A percentile compares a stretch with the other conserved stretches of the same genome.
phyloP scores from a whole-genome alignment of 2,888 invertebrate genomes.

The Smittia aterrima region DNA sequence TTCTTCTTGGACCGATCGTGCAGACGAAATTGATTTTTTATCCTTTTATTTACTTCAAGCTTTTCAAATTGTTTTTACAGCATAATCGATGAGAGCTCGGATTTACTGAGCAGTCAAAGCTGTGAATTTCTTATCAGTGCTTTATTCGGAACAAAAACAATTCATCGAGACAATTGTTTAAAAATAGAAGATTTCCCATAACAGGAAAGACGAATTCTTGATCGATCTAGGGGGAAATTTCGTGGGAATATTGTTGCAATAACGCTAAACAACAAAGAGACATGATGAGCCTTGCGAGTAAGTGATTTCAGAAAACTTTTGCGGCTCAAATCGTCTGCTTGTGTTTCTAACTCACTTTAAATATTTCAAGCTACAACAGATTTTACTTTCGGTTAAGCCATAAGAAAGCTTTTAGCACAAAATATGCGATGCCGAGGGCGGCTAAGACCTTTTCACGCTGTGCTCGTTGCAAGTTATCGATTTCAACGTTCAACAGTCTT shows the following conservation, averaged over 20 bases:
- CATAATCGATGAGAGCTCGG: too few relatives aligned
- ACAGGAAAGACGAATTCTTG: too few relatives aligned
- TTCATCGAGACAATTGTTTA: not conserved
- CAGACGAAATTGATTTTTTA: too few relatives aligned
- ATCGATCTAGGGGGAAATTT: not conserved
- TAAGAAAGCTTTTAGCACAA: slow-evolving; percentile 78
- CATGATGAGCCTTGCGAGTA: not conserved
- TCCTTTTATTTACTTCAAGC: too few relatives aligned
- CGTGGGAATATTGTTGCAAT: not conserved
- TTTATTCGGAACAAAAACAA: not conserved
- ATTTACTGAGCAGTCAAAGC: not conserved
- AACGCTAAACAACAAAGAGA: not conserved
- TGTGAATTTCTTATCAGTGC: slow-evolving; percentile 11
- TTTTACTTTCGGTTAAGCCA: slow-evolving; percentile 69
- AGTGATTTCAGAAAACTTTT: not conserved
- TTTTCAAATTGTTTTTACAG: too few relatives aligned
- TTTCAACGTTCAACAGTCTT: slow-evolving; percentile 81
- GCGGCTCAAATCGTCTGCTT: not conserved
- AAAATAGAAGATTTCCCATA: not conserved
- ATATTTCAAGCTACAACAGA: not conserved
- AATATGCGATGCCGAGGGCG: slow-evolving; percentile 79
- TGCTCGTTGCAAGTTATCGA: slow-evolving; percentile 77
- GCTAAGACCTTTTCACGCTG: slow-evolving; percentile 85
- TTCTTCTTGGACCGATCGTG: too few relatives aligned
- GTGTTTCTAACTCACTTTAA: not conserved